Evolutionary conservation across 1,140 invertebrate genomes (phyloP), one percentile per base, ranked within the genome.

Genomic region (Cephus cinctus): DNA sequence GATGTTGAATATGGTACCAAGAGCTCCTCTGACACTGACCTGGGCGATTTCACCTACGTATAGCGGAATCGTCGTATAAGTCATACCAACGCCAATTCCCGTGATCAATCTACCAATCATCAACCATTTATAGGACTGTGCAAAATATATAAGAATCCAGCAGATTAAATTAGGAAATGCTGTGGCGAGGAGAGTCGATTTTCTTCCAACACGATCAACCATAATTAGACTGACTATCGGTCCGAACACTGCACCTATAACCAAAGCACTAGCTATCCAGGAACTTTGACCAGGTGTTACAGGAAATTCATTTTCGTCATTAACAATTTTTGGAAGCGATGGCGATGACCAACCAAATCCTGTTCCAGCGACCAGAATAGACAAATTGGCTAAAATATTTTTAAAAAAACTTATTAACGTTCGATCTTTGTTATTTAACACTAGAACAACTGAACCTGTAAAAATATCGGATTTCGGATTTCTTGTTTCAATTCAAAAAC

Each of bases 41-140:
- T 83, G 77, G 50, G 84, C 71, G 36, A 87, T 77, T 75, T 84
- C 81, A 45, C 80, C 77, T 19, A 86, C 57, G 52, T 84, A 86
- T 68, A 84, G 80, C 0, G 83, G 82, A 0, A 80, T 77, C 2
- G 75, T 68, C 3, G 82, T 80, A 44, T 81, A 84, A 4, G 83
- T 72, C 3, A 82, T 80, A n/a, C 85, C 84, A 44, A 86, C 71
- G 2, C 82, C 78, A 2, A 88, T 57, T 2, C 86, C 86, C 2
- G 78, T 71, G 47, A 84, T 68, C 3, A 80, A 45, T 12, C 78
- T 65, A 0, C 70, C 76, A 0, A 76, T 59, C 54, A 82, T 81
- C 8, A 83, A 69, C 0, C 71, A 60, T 0, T 62, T 27, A 1
- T 80, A 72, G 15, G 67, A 69, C 14, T 54, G 58, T 2, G 77